Base-by-base conservation (phyloP, 2,113 vertebrate genomes). In the Craseonycteris thonglongyai region DNA sequence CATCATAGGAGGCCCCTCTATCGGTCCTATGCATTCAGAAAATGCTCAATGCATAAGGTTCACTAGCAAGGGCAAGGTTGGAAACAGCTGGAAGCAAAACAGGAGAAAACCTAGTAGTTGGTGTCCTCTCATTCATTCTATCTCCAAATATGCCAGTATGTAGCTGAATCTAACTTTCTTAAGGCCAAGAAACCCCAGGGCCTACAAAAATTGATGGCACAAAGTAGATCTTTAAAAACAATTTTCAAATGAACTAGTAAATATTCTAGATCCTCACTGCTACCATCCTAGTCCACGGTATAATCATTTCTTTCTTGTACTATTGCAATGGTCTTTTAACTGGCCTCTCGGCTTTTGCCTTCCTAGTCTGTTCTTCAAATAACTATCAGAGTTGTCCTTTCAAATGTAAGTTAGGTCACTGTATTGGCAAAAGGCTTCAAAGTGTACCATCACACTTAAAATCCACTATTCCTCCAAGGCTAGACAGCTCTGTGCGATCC, bases 401-500 rank as follows among this genome's bases (percentile, higher is more conserved):
- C 68, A 72, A 65, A 40, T 21, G 18, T 38, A 16, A 49, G n/a
- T n/a, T n/a, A n/a, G n/a, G n/a, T n/a, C n/a, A n/a, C n/a, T n/a
- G n/a, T n/a, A n/a, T n/a, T n/a, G n/a, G n/a, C n/a, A 63, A 38
- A n/a, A 2, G 28, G 38, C 3, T 59, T 40, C 69, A 33, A 74
- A 33, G 69, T 28, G 38, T 47, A 49, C 56, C 1, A n/a, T 26
- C 58, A 68, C 49, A 10, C 15, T 40, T 24, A 33, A 51, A 56
- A 38, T 4, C 7, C 26, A 40, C 49, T 33, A 10, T 13, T 22
- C 42, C 24, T 35, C 13, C 11, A 21, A 51, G 10, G 49, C 45
- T 11, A 7, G 18, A 38, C 58, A 42, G 51, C 0, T 26, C 24
- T 3, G 3, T 0, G 7, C 1, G 26, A 22, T 40, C 12, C 7